A percentile compares a stretch with the other conserved stretches of the same genome.
Evolutionary conservation across 2,113 vertebrate genomes (phyloP).

Genomic region (Albula glossodonta): DNA sequence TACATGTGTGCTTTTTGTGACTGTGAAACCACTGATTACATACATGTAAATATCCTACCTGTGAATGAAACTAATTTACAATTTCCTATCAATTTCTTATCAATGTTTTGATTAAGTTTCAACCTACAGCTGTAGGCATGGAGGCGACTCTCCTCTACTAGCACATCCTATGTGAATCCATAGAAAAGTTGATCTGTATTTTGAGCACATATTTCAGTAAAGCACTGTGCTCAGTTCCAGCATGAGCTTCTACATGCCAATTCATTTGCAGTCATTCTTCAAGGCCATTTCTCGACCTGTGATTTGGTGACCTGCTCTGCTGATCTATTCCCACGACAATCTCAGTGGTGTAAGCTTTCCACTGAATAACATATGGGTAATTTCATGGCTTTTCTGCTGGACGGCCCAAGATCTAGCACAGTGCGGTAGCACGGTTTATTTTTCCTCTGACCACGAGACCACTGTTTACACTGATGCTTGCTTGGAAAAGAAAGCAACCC

Average conservation of each 20-base stretch:
- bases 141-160: too few species aligned
- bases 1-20: too few species aligned
- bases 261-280: not conserved
- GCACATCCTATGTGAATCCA: too few species aligned
- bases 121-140: too few species aligned
- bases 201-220: not conserved
- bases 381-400: not conserved
- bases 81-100: too few species aligned
- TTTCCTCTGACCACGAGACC: not conserved
- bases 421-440: not conserved
- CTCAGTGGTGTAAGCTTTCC: not conserved
- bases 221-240: not conserved
- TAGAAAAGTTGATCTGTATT: not conserved
- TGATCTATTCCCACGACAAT: not conserved
- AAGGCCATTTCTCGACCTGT: not conserved
- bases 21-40: too few species aligned
- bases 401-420: not conserved
- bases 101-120: too few species aligned
- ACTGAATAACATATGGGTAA: not conserved
- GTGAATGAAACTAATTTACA: too few species aligned
- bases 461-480: constrained; percentile 24
- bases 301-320: not conserved
- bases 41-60: too few species aligned
- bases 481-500: constrained; percentile 1
- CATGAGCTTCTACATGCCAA: not conserved